Evolutionary conservation across 2,797 vertebrate species (phyloP).

Genomic region (Podarcis siculus): DNA sequence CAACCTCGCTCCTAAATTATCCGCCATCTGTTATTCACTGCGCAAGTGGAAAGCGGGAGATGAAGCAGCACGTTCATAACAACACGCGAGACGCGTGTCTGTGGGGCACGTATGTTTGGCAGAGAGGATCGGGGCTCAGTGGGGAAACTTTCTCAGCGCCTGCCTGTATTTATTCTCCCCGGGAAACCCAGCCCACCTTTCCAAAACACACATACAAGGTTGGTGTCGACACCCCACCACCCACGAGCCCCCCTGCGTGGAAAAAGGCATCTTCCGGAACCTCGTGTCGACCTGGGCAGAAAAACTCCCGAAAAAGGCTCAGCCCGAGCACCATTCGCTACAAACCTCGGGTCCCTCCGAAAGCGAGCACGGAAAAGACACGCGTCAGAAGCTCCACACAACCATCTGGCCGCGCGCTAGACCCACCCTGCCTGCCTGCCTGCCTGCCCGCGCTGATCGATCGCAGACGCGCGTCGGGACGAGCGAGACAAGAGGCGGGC

Average conservation of each 20-base stretch:
- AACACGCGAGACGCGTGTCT: background rate
- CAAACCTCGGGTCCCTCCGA: no score
- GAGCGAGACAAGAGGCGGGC: constrained; percentile 42
- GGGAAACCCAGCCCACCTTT: background rate
- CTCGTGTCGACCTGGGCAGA: background rate
- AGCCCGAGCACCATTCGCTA: no score
- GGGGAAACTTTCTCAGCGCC: constrained; percentile 11
- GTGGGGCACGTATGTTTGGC: background rate
- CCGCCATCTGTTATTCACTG: background rate
- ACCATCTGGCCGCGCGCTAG: background rate
- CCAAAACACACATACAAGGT: background rate
- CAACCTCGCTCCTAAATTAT: background rate
- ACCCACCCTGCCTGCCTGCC: constrained; percentile 37
- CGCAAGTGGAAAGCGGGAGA: background rate
- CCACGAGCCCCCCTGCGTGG: background rate
- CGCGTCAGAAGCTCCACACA: background rate
- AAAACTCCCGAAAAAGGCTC: background rate
- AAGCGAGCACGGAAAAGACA: background rate
- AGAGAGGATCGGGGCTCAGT: background rate
- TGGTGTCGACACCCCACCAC: no score
- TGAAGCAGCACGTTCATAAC: background rate
- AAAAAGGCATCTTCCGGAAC: background rate
- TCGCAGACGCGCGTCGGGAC: constrained; percentile 32
- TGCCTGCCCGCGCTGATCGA: constrained; percentile 47
- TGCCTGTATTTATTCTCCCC: background rate